Evolutionary conservation across 2,797 vertebrate genomes (phyloP).

Genomic region (Pelobates cultripes): DNA sequence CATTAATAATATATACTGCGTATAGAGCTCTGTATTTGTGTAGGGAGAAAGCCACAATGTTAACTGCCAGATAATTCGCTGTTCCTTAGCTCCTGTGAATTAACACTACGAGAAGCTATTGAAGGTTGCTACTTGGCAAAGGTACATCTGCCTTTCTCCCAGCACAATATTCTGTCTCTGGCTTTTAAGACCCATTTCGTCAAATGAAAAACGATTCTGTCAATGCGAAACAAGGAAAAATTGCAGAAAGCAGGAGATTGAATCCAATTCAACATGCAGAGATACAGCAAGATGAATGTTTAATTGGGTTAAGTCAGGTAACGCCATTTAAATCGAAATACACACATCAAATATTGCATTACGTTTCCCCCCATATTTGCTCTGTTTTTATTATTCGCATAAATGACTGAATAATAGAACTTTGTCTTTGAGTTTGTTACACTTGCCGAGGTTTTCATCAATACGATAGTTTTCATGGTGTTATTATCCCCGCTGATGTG

Average conservation of each 20-base stretch:
- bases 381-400: slow-evolving; percentile 40
- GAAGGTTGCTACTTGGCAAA: slow-evolving; percentile 10
- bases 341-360: slow-evolving; percentile 58
- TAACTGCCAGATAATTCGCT: background rate
- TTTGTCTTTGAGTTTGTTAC: slow-evolving; percentile 29
- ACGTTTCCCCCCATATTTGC: slow-evolving; percentile 44
- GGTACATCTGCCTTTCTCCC: slow-evolving; percentile 57
- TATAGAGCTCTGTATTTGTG: background rate
- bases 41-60: background rate
- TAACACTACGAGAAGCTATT: slow-evolving; percentile 1
- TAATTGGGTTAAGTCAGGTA: slow-evolving; percentile 61
- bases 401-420: slow-evolving; percentile 43
- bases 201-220: slow-evolving; percentile 71
- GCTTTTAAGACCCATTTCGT: slow-evolving; percentile 64
- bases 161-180: slow-evolving; percentile 53
- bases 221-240: slow-evolving; percentile 63
- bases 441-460: slow-evolving; percentile 49
- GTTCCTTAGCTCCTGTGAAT: background rate
- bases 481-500: slow-evolving; percentile 60
- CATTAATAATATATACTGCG: background rate
- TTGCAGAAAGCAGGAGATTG: slow-evolving; percentile 63
- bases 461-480: slow-evolving; percentile 55
- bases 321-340: slow-evolving; percentile 59
- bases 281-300: slow-evolving; percentile 61
- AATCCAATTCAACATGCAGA: slow-evolving; percentile 62